These are phyloP conservation scores for Punctoribates punctum DNA, from an alignment of 2,888 invertebrate species.

Conservation along the genomic window DNA sequence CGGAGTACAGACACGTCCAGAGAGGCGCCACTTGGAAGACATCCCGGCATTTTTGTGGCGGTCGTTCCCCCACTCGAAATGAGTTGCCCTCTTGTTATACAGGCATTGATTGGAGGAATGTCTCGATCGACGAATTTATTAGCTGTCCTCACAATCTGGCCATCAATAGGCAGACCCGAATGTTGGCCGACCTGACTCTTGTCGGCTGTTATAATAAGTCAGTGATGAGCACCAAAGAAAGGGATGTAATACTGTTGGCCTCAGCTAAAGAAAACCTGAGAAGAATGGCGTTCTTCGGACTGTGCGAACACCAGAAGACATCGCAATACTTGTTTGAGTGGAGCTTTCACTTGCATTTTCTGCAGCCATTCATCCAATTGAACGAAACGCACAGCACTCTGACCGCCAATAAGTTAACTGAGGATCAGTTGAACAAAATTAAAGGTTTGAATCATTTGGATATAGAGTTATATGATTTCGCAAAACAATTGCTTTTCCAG, in stretches of 20 bases:
- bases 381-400: conserved; percentile 68
- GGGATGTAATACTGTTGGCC: conserved; percentile 79
- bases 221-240: conserved; percentile 62
- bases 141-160: conserved; percentile 89
- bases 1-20: conserved; percentile 94
- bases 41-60: conserved; percentile 62
- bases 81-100: conserved; percentile 69
- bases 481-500: conserved; percentile 71
- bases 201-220: conserved; percentile 84
- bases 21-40: conserved; percentile 95
- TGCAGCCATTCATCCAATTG: conserved; percentile 80
- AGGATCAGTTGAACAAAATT: conserved; percentile 70
- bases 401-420: conserved; percentile 71
- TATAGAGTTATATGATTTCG: conserved; percentile 87
- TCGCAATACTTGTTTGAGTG: conserved; percentile 86
- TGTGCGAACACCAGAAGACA: conserved; percentile 78
- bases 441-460: conserved; percentile 80
- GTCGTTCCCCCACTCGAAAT: conserved; percentile 68
- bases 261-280: conserved; percentile 93
- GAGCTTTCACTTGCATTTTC: conserved; percentile 84
- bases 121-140: conserved; percentile 84
- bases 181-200: conserved; percentile 91
- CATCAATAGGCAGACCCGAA: conserved; percentile 91
- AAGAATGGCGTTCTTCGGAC: conserved; percentile 93
- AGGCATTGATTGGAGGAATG: conserved; percentile 78